phyloP scores from a whole-genome alignment of 2,888 invertebrate species.

The Aphrophora alni region DNA sequence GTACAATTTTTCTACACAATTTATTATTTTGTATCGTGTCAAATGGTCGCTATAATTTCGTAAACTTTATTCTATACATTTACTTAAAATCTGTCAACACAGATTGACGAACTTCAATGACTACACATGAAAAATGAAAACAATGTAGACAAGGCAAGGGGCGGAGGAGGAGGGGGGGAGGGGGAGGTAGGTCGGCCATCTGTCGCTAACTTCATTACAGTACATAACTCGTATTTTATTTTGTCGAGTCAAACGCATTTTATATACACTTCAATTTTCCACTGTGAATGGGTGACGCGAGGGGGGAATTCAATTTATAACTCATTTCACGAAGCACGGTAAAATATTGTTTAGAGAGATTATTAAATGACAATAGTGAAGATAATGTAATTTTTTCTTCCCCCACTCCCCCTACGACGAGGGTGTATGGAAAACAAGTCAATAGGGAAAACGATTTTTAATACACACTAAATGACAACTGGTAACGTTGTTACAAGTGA shows the following conservation, averaged over 20 bases:
- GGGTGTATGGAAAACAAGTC: not conserved
- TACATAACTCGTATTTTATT: not conserved
- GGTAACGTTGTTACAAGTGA: not conserved
- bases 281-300: not conserved
- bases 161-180: not conserved
- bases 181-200: not conserved
- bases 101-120: not conserved
- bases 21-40: too few species aligned
- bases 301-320: slow-evolving; percentile 49
- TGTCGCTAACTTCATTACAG: not conserved
- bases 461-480: slow-evolving; percentile 13
- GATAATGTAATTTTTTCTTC: slow-evolving; percentile 41
- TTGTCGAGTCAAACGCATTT: slow-evolving; percentile 9
- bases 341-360: slow-evolving; percentile 47
- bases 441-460: slow-evolving; percentile 6
- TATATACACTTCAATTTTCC: slow-evolving; percentile 2
- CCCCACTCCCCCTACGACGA: not conserved
- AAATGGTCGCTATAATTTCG: too few species aligned
- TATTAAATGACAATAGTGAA: slow-evolving; percentile 48
- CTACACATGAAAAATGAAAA: not conserved
- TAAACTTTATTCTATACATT: too few species aligned
- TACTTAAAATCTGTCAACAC: not conserved
- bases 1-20: too few species aligned
- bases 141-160: not conserved
- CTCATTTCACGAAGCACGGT: slow-evolving; percentile 48